Percentiles rank a stretch among this genome's conserved stretches.
Conservation (phyloP, 1,140 invertebrate genomes). For the Ceratina calcarata region DNA sequence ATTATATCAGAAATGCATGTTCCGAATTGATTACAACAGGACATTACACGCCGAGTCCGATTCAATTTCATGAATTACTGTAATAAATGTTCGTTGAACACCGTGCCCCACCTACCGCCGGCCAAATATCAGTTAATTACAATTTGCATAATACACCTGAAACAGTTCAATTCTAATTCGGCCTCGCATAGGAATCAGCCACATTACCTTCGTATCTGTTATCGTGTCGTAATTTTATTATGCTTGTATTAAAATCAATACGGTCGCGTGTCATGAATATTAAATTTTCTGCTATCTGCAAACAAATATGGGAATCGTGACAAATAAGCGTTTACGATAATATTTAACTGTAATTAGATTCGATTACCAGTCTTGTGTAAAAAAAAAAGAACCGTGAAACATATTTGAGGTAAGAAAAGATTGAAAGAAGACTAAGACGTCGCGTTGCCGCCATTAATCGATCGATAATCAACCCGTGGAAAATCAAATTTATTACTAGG, state of each 20-base stretch:
- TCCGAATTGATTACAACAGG: not conserved
- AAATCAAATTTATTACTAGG: conserved; percentile 34
- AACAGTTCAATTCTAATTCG: conserved; percentile 40
- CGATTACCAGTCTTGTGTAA: not conserved
- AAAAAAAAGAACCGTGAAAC: too few relatives aligned
- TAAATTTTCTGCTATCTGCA: not conserved
- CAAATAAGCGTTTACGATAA: not conserved
- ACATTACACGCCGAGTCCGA: not conserved
- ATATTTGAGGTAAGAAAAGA: too few relatives aligned
- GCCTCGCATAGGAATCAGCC: not conserved
- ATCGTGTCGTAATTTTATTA: conserved; percentile 18
- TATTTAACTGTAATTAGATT: too few relatives aligned
- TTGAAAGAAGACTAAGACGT: not conserved
- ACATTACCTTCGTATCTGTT: conserved; percentile 15
- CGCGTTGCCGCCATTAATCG: conserved; percentile 14
- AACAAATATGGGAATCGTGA: not conserved
- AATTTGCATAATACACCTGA: conserved; percentile 44
- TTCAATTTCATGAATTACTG: conserved; percentile 37
- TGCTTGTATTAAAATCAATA: conserved; percentile 8
- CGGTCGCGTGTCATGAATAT: not conserved
- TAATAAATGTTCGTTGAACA: conserved; percentile 14
- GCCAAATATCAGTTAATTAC: conserved; percentile 47
- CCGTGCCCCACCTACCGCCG: not conserved
- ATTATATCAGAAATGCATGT: conserved; percentile 11
- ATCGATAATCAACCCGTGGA: conserved; percentile 14